Percentiles rank a stretch among this genome's conserved stretches.
Evolutionary conservation across 2,113 vertebrate genomes (phyloP).

Genomic region (Recurvirostra avosetta): DNA sequence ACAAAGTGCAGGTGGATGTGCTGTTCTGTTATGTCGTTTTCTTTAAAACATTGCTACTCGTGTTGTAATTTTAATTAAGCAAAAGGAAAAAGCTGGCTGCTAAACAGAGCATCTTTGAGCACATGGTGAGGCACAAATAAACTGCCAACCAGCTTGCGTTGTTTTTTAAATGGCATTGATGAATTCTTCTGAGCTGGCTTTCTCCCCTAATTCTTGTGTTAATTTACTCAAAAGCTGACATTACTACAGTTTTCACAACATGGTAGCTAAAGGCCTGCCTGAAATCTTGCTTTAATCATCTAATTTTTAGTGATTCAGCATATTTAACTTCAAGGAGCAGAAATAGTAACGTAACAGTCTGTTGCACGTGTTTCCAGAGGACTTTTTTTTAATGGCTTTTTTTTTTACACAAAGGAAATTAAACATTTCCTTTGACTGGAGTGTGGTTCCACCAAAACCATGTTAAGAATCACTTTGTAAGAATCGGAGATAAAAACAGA

Average conservation of each 20-base stretch:
- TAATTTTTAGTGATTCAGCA: not conserved
- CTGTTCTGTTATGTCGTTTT: not conserved
- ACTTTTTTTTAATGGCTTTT: not conserved
- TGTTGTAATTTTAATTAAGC: not conserved
- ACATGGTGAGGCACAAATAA: not conserved
- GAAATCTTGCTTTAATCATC: not conserved
- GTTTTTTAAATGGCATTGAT: not conserved
- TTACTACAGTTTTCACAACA: not conserved
- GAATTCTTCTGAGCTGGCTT: not conserved
- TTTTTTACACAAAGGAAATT: not conserved
- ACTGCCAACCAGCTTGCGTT: not conserved
- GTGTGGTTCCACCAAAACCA: accelerated
- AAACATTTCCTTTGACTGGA: not conserved
- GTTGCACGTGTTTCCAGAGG: not conserved
- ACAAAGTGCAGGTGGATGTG: not conserved
- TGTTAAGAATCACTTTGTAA: not conserved
- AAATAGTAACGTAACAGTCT: not conserved
- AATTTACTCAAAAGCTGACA: not conserved
- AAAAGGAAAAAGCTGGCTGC: not conserved
- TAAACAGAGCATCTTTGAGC: not conserved
- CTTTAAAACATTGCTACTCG: not conserved
- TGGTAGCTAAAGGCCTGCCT: not conserved
- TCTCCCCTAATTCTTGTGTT: not conserved
- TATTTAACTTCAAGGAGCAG: not conserved
- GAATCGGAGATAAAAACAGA: accelerated